Percentiles rank a stretch among this genome's conserved stretches.
These are phyloP conservation scores for Nothocercus julius DNA, from an alignment of 2,113 vertebrate genomes.

Conservation along the genomic window DNA sequence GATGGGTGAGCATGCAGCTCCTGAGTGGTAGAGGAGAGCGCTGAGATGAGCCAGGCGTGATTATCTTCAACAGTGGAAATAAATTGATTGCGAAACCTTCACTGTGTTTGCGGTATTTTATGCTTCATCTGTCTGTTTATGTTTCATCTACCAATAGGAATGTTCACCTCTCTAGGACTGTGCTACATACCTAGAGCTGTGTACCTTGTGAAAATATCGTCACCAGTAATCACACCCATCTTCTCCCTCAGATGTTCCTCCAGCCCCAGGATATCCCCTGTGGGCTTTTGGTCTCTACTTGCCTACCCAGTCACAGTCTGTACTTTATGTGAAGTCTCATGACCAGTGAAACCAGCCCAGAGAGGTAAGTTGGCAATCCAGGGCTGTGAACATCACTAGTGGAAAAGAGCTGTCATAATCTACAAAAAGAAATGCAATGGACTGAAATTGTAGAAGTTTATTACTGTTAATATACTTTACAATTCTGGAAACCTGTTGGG, in stretches of 20 bases:
- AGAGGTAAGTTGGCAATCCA: not conserved
- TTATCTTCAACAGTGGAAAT: not conserved
- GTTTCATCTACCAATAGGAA: not conserved
- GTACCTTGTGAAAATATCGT: not conserved
- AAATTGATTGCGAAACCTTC: not conserved
- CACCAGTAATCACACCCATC: fast-evolving
- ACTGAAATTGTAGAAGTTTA: not conserved
- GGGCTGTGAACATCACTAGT: fast-evolving
- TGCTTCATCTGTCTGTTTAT: not conserved
- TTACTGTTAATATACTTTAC: not conserved
- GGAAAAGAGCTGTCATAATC: not conserved
- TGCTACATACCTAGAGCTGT: not conserved
- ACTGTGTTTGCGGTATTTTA: slow-evolving; percentile 4
- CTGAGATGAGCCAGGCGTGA: not conserved
- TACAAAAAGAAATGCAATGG: not conserved
- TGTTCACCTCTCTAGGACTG: fast-evolving
- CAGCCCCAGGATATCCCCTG: not conserved
- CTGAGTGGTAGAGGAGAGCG: not conserved
- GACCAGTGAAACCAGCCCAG: not conserved
- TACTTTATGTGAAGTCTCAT: not conserved
- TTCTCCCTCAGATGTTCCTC: not conserved
- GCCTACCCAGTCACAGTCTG: not conserved
- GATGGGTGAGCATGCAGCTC: not conserved
- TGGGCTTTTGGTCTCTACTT: not conserved
- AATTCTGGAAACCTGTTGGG: not conserved